Evolutionary conservation across 2,888 invertebrate species (phyloP).

Genomic region (Nomada flava): DNA sequence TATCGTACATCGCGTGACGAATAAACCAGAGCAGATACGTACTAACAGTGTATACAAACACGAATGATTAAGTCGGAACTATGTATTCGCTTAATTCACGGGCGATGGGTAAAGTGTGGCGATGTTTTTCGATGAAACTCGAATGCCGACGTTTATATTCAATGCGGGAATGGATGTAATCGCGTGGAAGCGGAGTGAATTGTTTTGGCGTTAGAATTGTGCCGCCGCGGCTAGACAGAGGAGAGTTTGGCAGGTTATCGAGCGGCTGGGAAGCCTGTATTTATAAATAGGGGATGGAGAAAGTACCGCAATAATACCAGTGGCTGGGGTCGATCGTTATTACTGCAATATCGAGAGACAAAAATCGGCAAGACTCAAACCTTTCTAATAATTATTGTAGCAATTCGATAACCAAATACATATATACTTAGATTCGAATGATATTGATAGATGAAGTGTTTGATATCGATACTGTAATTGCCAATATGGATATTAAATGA

Average conservation of each 20-base stretch:
- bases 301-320: slow-evolving; percentile 45
- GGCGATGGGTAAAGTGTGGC: too few relatives aligned
- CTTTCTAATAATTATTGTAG: background rate
- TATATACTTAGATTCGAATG: too few relatives aligned
- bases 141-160: too few relatives aligned
- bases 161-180: background rate
- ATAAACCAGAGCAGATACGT: too few relatives aligned
- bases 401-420: background rate
- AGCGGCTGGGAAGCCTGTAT: slow-evolving; percentile 37
- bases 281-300: slow-evolving; percentile 49
- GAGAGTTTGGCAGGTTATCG: slow-evolving; percentile 45
- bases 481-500: too few relatives aligned
- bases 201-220: slow-evolving; percentile 11
- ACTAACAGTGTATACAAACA: too few relatives aligned
- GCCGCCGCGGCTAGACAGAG: background rate
- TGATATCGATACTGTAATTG: too few relatives aligned
- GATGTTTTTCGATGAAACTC: too few relatives aligned
- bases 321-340: slow-evolving; percentile 33
- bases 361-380: background rate
- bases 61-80: too few relatives aligned
- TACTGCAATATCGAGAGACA: slow-evolving; percentile 36
- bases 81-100: too few relatives aligned
- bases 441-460: too few relatives aligned
- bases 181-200: background rate
- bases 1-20: too few relatives aligned